Evolutionary conservation across 2,888 invertebrate species (phyloP), one percentile per base, ranked within the genome.

Genomic region (Villa cingulata): DNA sequence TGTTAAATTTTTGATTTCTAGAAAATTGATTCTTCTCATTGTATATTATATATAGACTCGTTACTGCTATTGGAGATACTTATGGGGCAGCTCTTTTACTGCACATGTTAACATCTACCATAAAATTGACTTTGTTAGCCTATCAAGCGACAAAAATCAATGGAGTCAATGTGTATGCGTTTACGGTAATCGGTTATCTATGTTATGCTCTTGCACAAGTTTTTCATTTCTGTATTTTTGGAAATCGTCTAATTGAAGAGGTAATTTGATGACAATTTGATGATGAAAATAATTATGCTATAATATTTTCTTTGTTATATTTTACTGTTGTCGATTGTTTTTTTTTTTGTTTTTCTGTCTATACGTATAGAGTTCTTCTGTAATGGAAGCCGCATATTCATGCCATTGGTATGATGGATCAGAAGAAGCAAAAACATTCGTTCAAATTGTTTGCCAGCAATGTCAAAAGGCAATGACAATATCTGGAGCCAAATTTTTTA

Each of bases 371-470:
- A 88, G 88, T 60, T 87, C 88, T 51, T 88, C 88, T 4, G 88
- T 89, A 6, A 88, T 88, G 88, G 88, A 89, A 70, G 88, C 88
- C 1, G 88, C 88, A 0, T 89, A 88, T 70, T 86, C 86, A 42
- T 88, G 88, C 59, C 87, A 87, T 55, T 89, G 88, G 88, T 89
- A 88, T 64, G 87, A 88, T 56, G 88, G 88, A 7, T 87, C 87
- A 0, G 88, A 89, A 61, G 88, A 89, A 60, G 88, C 88, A 0
- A 88, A 88, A 66, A 88, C 88, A 27, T 89, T 89, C 63, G 87
- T 89, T 2, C 88, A 88, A 69, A 89, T 89, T 59, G 88, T 89
- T 14, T 88, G 88, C 64, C 88, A 89, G 63, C 88, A 89, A 62
- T 88, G 88, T 64, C 88, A 89, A 70, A 88, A 88, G 60, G 84